Base-by-base conservation (phyloP, 2,888 invertebrate genomes). In the Eupithecia pulchellata region DNA sequence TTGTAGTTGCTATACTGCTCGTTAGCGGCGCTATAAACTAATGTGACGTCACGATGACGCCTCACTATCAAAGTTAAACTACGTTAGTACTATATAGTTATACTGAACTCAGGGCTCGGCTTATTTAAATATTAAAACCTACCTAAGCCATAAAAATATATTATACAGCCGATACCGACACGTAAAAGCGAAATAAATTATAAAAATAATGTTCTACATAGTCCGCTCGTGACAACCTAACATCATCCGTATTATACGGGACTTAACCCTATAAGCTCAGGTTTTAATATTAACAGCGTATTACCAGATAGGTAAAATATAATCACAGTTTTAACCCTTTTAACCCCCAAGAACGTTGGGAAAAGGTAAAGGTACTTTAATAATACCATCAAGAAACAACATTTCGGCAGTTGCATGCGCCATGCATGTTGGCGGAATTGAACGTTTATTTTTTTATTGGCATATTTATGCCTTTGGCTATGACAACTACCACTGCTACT, bases 171-270 rank as follows among this genome's bases (percentile, higher is more conserved):
- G 52, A 47, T 47, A 57, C 17, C 30, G 29, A 36, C 29, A 39
- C 58, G 47, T 36, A 69, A 66, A 42, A 30, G 20, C 9, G 27
- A 20, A 29, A 34, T 70, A 66, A 70, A 66, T 63, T 70, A 17
- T 34, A 29, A 58, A 63, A 61, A 39, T 66, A 66, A 66, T 63
- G 27, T 13, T 42, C 32, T 39, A 66, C 55, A 32, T 66, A 42
- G 32, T 42, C 6, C 17, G 63, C n/a, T 42, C 70, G 70, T 70
- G 70, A 66, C 70, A 57, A 20, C n/a, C 17, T 47, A 11, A 57
- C 66, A 70, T 70, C 63, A 47, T 20, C 62, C 25, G 2, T 29
- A 62, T 47, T 68, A 68, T 42, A 63, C 55, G 27, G 42, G 39
- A 52, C 25, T n/a, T n/a, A 27, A 55, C 65, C 47, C 25, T n/a